Conservation (phyloP, 2,113 vertebrate genomes). For the Uria aalge region DNA sequence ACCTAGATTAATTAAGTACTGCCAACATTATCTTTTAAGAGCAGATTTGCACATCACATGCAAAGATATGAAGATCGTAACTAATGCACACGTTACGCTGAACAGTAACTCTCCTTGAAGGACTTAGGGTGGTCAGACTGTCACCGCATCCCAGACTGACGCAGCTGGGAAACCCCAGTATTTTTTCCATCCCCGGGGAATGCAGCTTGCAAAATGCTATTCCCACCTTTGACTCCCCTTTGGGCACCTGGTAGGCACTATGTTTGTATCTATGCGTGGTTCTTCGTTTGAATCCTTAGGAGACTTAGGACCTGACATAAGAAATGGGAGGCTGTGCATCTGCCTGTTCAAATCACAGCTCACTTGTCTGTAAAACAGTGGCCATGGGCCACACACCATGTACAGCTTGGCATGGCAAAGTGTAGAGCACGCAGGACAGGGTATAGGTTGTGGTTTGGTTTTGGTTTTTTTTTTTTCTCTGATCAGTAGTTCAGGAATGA, state of each 20-base stretch:
- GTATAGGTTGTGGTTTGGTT: not conserved
- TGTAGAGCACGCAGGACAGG: not conserved
- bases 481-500: not conserved
- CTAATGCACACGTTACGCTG: not conserved
- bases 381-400: not conserved
- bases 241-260: not conserved
- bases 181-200: not conserved
- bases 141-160: not conserved
- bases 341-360: not conserved
- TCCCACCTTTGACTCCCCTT: not conserved
- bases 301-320: not conserved
- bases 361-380: fast-evolving
- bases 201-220: not conserved
- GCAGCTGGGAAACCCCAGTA: not conserved
- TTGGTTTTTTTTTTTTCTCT: not conserved
- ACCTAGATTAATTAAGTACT: not conserved
- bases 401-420: not conserved
- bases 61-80: not conserved
- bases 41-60: not conserved
- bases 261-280: not conserved
- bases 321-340: not conserved
- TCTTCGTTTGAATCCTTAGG: not conserved
- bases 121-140: not conserved
- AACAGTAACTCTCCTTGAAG: not conserved
- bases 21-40: not conserved